Base-by-base conservation (phyloP, 92 coral and sea anemone species). In the Actinostola sp. region DNA sequence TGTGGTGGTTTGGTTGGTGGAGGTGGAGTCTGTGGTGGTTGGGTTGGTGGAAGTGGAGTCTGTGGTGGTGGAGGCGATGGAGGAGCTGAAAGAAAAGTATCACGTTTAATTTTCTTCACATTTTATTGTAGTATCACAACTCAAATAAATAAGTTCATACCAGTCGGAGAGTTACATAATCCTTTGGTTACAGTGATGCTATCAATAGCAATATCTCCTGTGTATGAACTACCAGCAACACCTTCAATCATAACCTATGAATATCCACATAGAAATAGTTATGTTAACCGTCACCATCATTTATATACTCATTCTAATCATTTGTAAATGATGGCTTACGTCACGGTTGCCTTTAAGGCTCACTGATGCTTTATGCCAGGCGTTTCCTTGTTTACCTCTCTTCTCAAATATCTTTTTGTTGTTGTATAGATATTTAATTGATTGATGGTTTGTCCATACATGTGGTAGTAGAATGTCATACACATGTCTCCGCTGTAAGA, bases 121-220 rank as follows among this genome's bases (percentile, higher is more conserved):
- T 36, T 36, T 36, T 36, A 4, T 36, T 36, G 4, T 36, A 36
- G 11, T 36, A 4, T 4, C 42, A 4, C 4, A 11, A 4, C 11
- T 4, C 11, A 36, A 36, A 36, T 4, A 36, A 36, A 36, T 4
- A 4, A 36, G 42, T 36, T n/a, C n/a, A n/a, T n/a, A n/a, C n/a
- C n/a, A n/a, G n/a, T n/a, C n/a, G n/a, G n/a, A n/a, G n/a, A n/a
- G n/a, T n/a, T n/a, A n/a, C n/a, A n/a, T n/a, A n/a, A n/a, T n/a
- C 88, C 88, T 35, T 53, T 62, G 2, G 64, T 63, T 1, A 83
- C 60, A 0, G 83, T 66, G 11, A 88, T 81, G 71, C 74, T 84
- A 56, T 88, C 92, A 63, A 88, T 69, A 14, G 89, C 87, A 20
- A 88, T 78, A 59, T 88, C 92, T 19, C 89, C 88, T 42, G 41